A percentile compares a stretch with the other conserved stretches of the same genome.
These are phyloP conservation scores for Cephalopterus ornatus DNA, from an alignment of 2,113 vertebrate genomes.

Conservation along the genomic window DNA sequence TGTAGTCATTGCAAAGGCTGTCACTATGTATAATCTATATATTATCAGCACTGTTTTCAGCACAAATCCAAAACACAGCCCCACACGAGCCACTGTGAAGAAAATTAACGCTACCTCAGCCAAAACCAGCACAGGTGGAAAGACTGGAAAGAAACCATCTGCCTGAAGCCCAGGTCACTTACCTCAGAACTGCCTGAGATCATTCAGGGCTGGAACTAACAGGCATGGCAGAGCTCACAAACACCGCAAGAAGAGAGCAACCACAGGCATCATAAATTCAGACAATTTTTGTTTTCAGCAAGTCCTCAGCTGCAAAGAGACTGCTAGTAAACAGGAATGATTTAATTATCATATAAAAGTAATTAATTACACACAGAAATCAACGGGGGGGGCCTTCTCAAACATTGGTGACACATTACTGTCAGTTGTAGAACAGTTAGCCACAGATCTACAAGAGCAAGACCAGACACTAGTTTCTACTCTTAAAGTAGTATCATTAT, in stretches of 20 bases:
- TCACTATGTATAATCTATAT: background rate
- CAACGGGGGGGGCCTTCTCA: background rate
- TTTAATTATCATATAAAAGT: constrained; percentile 28
- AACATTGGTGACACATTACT: background rate
- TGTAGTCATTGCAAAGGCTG: background rate
- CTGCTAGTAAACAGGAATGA: constrained; percentile 1
- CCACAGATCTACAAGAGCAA: background rate
- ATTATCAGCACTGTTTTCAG: background rate
- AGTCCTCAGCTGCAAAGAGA: constrained; percentile 11
- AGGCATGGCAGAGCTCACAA: background rate
- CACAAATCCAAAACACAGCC: background rate
- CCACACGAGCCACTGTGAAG: background rate
- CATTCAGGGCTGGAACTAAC: accelerated
- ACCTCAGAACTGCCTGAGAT: background rate
- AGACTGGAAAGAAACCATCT: background rate
- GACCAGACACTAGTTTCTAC: background rate
- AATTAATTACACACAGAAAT: constrained; percentile 11
- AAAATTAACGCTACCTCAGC: background rate
- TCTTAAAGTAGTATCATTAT: background rate
- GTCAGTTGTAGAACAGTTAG: background rate
- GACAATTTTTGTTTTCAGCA: background rate
- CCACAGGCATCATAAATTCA: background rate
- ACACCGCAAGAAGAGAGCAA: background rate
- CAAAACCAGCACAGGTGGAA: background rate
- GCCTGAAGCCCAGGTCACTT: background rate